These are phyloP conservation scores for Drosophila ambigua DNA, from an alignment of 1,140 invertebrate genomes.

Conservation along the genomic window DNA sequence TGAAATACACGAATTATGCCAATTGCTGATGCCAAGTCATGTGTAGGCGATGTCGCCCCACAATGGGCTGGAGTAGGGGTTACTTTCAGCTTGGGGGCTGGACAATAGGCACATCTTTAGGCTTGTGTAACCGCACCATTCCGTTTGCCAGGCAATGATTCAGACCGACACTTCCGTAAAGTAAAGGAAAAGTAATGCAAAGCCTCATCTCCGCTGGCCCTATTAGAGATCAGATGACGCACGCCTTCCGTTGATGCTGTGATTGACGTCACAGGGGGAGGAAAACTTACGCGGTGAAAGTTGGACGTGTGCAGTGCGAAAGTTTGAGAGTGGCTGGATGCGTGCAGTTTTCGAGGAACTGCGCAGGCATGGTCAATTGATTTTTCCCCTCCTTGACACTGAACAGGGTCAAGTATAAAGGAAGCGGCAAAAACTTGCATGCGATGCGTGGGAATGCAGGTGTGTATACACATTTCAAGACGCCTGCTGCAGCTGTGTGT, in stretches of 20 bases:
- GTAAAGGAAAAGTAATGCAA: too few relatives aligned
- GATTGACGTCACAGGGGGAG: slow-evolving; percentile 41
- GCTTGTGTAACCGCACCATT: neutral
- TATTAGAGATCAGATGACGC: slow-evolving; percentile 23
- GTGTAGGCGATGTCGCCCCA: too few relatives aligned
- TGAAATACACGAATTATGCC: slow-evolving; percentile 3
- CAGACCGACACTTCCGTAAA: too few relatives aligned
- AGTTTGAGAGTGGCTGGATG: slow-evolving; percentile 18
- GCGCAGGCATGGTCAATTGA: slow-evolving; percentile 56
- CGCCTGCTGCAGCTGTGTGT: slow-evolving; percentile 2
- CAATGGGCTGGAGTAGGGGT: too few relatives aligned
- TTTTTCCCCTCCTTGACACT: slow-evolving; percentile 74
- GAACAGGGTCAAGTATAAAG: slow-evolving; percentile 65
- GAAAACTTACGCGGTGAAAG: slow-evolving; percentile 15
- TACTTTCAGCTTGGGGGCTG: neutral
- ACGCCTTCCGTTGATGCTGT: neutral
- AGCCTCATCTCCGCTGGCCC: too few relatives aligned
- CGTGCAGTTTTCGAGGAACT: slow-evolving; percentile 51
- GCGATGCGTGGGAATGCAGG: slow-evolving; percentile 44
- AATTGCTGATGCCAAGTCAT: slow-evolving; percentile 15
- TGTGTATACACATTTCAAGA: slow-evolving; percentile 10
- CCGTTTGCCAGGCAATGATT: too few relatives aligned
- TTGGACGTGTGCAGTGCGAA: neutral
- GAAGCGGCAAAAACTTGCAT: slow-evolving; percentile 31
- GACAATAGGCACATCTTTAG: neutral